Conservation (phyloP, 1,140 invertebrate genomes). For the Sycophaga agraensis region DNA sequence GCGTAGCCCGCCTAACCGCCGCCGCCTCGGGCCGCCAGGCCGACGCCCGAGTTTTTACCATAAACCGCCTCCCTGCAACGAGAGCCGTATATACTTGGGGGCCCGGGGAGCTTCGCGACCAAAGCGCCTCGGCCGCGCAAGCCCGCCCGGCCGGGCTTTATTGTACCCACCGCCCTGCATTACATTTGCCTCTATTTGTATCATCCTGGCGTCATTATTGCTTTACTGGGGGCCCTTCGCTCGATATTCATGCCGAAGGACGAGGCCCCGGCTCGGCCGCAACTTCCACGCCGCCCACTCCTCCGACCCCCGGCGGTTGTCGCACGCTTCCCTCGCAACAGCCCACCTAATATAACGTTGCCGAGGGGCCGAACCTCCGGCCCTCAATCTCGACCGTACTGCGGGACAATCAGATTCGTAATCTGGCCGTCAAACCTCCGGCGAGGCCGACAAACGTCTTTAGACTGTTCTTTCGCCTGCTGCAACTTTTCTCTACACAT, state of each 20-base stretch:
- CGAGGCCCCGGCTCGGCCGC: conserved; percentile 7
- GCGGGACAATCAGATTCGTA: too few species aligned
- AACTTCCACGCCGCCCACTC: background rate
- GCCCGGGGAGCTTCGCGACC: too few species aligned
- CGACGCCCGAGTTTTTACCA: conserved; percentile 37
- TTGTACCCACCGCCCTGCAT: conserved; percentile 37
- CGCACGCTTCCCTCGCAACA: background rate
- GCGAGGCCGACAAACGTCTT: too few species aligned
- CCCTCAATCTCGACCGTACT: too few species aligned
- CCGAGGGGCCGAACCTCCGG: background rate
- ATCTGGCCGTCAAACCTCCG: too few species aligned
- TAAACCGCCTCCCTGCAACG: too few species aligned
- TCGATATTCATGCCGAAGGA: conserved; percentile 38
- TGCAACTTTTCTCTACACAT: too few species aligned
- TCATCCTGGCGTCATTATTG: conserved; percentile 44
- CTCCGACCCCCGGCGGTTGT: background rate
- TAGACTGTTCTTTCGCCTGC: too few species aligned
- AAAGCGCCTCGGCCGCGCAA: too few species aligned
- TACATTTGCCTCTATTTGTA: conserved; percentile 46
- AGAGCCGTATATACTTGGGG: too few species aligned
- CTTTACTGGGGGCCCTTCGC: conserved; percentile 37
- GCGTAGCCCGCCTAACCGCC: background rate
- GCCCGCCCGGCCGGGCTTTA: background rate
- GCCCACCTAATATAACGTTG: background rate
- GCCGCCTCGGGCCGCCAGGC: background rate